Evolutionary conservation across 1,140 invertebrate genomes (phyloP).

Genomic region (Rhynchophorus ferrugineus): DNA sequence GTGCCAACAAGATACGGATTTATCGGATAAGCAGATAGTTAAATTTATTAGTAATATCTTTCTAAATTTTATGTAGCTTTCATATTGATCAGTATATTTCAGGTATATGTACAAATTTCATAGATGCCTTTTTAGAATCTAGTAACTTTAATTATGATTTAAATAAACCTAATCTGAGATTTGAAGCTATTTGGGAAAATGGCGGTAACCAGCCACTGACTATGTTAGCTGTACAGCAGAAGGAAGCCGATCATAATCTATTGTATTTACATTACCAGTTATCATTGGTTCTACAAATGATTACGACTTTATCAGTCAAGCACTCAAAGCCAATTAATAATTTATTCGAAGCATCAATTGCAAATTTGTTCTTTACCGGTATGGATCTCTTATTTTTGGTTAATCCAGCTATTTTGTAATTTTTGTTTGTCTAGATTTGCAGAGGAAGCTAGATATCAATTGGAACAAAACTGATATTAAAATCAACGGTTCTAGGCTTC

Average conservation of each 20-base stretch:
- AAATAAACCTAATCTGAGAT: conserved; percentile 47
- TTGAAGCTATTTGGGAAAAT: conserved; percentile 63
- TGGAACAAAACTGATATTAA: conserved; percentile 31
- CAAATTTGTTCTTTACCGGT: conserved; percentile 33
- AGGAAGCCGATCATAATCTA: conserved; percentile 64
- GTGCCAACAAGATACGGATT: conserved; percentile 64
- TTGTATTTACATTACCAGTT: conserved; percentile 74
- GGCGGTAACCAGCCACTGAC: conserved; percentile 54
- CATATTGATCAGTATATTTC: too few relatives aligned
- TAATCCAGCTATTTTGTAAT: background rate
- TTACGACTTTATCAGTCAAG: conserved; percentile 71
- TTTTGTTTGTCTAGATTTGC: conserved; percentile 24
- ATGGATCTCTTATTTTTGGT: background rate
- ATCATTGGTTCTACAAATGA: conserved; percentile 64
- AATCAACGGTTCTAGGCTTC: conserved; percentile 42
- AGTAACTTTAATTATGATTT: conserved; percentile 40
- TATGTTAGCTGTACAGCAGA: conserved; percentile 68
- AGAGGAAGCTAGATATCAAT: conserved; percentile 28
- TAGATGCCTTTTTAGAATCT: conserved; percentile 69
- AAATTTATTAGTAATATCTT: conserved; percentile 52
- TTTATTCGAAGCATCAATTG: conserved; percentile 68
- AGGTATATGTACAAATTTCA: conserved; percentile 55
- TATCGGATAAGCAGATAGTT: conserved; percentile 59
- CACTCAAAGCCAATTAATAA: conserved; percentile 61
- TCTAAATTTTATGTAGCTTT: too few relatives aligned